These are phyloP conservation scores for Tetranychus piercei DNA, from an alignment of 2,888 invertebrate species.

Conservation along the genomic window DNA sequence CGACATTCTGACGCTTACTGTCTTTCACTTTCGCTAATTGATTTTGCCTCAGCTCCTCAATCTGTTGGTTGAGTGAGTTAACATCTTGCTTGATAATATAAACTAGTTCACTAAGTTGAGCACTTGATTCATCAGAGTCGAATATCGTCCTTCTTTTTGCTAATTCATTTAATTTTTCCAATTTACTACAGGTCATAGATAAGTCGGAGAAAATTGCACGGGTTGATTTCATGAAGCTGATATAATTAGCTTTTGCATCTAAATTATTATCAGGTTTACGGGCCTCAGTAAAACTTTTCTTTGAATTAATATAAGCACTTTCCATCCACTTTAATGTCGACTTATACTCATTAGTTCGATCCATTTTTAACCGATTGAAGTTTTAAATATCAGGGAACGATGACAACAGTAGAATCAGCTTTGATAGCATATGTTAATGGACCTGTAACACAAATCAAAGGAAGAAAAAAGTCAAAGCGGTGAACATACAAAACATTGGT, in stretches of 20 bases:
- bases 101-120: constrained; percentile 90
- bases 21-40: constrained; percentile 14
- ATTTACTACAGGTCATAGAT: constrained; percentile 18
- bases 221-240: constrained; percentile 18
- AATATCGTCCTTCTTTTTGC: constrained; percentile 81
- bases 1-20: constrained; percentile 41
- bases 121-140: constrained; percentile 60
- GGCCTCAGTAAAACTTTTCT: too few relatives aligned
- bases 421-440: too few relatives aligned
- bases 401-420: too few relatives aligned
- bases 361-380: too few relatives aligned
- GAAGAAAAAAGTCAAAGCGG: too few relatives aligned
- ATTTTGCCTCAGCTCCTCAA: constrained; percentile 49
- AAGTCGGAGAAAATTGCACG: constrained; percentile 16
- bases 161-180: constrained; percentile 42
- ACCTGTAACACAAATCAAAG: too few relatives aligned
- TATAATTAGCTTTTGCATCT: constrained; percentile 7
- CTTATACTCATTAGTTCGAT: too few relatives aligned
- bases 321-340: too few relatives aligned
- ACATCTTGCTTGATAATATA: constrained; percentile 93
- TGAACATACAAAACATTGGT: too few relatives aligned
- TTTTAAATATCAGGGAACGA: too few relatives aligned
- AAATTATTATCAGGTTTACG: too few relatives aligned
- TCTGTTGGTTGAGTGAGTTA: constrained; percentile 82
- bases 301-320: too few relatives aligned